Percentiles rank a stretch among this genome's conserved stretches.
These are phyloP conservation scores for Sebastes dallii DNA, from an alignment of 2,797 vertebrate genomes.

Conservation along the genomic window DNA sequence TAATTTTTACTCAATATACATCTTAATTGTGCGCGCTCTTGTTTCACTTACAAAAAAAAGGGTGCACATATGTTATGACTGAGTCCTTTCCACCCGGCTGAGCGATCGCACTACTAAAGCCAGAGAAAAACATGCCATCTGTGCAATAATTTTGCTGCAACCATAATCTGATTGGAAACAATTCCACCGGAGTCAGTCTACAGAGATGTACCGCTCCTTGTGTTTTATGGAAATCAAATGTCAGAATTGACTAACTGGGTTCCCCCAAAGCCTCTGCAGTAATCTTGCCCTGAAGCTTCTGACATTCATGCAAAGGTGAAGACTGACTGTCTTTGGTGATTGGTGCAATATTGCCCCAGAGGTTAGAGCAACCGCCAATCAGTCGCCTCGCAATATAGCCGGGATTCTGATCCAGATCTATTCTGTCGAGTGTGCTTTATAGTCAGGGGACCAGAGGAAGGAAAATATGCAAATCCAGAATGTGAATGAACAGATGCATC, in stretches of 20 bases:
- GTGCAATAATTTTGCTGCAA: not conserved
- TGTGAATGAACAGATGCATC: not conserved
- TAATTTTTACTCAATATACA: not conserved
- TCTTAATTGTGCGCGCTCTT: not conserved
- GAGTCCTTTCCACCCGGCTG: not conserved
- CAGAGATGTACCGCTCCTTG: constrained; percentile 30
- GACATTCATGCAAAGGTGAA: constrained; percentile 72
- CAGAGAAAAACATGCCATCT: not conserved
- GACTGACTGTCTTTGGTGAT: constrained; percentile 55
- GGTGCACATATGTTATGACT: not conserved
- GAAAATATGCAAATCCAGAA: not conserved
- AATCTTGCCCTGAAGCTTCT: constrained; percentile 71
- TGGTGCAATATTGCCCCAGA: constrained; percentile 44
- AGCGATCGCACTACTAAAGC: not conserved
- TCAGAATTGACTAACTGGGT: constrained; percentile 68
- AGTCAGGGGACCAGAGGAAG: constrained; percentile 9
- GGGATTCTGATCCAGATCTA: constrained; percentile 30
- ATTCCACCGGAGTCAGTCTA: constrained; percentile 20
- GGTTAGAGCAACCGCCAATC: constrained; percentile 57
- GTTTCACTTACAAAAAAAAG: not conserved
- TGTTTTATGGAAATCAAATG: constrained; percentile 75
- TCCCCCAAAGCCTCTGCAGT: constrained; percentile 54
- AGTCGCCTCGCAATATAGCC: constrained; percentile 8
- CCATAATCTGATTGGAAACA: constrained; percentile 11
- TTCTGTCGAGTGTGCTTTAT: not conserved